Evolutionary conservation across 2,888 invertebrate species (phyloP), one percentile per base, ranked within the genome.

Genomic region (Anthophora plumipes): DNA sequence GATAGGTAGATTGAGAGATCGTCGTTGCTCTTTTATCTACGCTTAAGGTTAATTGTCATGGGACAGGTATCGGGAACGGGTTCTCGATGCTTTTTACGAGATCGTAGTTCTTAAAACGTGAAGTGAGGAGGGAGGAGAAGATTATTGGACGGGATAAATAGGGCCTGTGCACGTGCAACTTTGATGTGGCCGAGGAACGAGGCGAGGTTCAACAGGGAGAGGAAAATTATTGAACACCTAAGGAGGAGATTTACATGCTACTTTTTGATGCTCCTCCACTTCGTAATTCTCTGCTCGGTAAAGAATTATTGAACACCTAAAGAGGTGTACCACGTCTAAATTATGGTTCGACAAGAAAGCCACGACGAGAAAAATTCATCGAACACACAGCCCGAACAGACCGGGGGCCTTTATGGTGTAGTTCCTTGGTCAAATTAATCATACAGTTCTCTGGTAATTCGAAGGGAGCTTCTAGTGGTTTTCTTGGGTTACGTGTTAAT

Each of bases 141-240:
- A 37, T 63, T 54, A 63, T 52, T 17, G 46, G 22, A 14, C 46
- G 46, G 63, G 17, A 12, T 54, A 54, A 63, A 63, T 54, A 61
- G 43, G 31, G 17, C 54, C 25, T 52, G 46, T 17, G 7, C 60
- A 20, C 70, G 52, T 71, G 52, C 63, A 43, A 63, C 63, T 41
- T 71, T 54, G 70, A 70, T 63, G 70, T 31, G n/a, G 20, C 14
- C 52, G 20, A 31, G 37, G 12, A 46, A 46, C 9, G 20, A 6
- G 31, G 41, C 25, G 31, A 31, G 12, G 20, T 60, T 14, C 50
- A 39, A 9, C 12, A 52, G 48, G n/a, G 52, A 54, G 25, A 54
- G 25, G 50, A 41, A 37, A 71, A 71, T 71, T 71, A 71, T 71
- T 63, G 71, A 54, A 71, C 64, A 71, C 37, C 71, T 37, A 22